phyloP scores from a whole-genome alignment of 2,113 vertebrate genomes.

The Mugil cephalus region DNA sequence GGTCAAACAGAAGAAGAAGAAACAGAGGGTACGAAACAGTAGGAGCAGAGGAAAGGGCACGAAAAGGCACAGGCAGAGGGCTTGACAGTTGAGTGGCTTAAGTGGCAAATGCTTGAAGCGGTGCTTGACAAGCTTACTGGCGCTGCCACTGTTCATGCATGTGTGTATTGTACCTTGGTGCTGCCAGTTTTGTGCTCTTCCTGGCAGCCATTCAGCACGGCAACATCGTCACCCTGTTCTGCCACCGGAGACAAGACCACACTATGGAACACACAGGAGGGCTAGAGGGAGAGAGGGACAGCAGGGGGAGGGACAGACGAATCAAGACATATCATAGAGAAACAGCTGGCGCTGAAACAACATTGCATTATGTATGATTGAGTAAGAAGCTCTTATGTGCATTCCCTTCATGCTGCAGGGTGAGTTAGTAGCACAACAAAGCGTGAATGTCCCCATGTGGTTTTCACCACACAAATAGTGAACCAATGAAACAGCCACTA shows the following conservation, averaged over 20 bases:
- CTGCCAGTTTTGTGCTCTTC: conserved; percentile 89
- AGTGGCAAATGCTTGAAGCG: conserved; percentile 1
- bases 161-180: conserved; percentile 84
- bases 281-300: conserved; percentile 72
- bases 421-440: neutral
- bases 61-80: neutral
- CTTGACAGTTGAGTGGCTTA: conserved; percentile 1
- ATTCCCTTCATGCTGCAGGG: no score
- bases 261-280: conserved; percentile 86
- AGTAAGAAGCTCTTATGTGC: neutral
- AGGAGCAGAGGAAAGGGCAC: no score
- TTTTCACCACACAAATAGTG: neutral
- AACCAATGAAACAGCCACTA: neutral
- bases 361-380: neutral
- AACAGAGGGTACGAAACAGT: neutral
- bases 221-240: conserved; percentile 85
- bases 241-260: conserved; percentile 79
- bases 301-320: conserved; percentile 1
- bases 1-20: neutral
- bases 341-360: neutral
- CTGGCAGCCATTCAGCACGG: conserved; percentile 90
- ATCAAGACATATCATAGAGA: conserved; percentile 5
- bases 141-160: conserved; percentile 53
- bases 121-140: conserved; percentile 18
- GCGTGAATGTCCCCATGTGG: neutral